Conservation (phyloP, 2,888 invertebrate genomes). For the Cataglyphis altisquamis region DNA sequence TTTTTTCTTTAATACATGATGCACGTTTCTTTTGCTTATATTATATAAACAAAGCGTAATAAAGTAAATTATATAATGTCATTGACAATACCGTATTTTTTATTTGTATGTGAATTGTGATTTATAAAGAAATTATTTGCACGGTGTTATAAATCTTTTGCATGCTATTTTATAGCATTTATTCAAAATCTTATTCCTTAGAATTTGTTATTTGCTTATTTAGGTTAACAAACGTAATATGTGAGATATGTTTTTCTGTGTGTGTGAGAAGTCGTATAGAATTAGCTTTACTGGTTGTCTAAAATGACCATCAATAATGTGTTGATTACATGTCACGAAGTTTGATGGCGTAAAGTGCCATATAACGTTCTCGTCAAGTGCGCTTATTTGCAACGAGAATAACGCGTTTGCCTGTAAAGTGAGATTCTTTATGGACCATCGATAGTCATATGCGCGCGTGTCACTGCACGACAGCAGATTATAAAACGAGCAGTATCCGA, state of each 20-base stretch:
- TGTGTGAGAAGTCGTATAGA: neutral
- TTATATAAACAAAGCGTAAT: neutral
- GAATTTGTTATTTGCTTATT: neutral
- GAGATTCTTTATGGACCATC: slow-evolving; percentile 22
- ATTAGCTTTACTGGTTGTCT: neutral
- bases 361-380: neutral
- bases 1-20: neutral
- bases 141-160: neutral
- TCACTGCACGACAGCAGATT: slow-evolving; percentile 1
- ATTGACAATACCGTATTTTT: neutral
- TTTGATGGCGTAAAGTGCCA: neutral
- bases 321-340: neutral
- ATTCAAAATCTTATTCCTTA: neutral
- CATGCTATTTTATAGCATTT: neutral
- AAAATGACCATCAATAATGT: neutral
- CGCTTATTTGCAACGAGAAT: neutral
- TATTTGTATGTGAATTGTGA: neutral
- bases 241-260: neutral
- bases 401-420: neutral
- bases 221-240: neutral
- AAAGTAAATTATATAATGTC: neutral
- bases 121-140: neutral
- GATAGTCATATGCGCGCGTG: slow-evolving; percentile 18
- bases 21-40: neutral
- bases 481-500: slow-evolving; percentile 10